Evolutionary conservation across 2,888 invertebrate genomes (phyloP), one percentile per base, ranked within the genome.

Genomic region (Oligia strigilis): DNA sequence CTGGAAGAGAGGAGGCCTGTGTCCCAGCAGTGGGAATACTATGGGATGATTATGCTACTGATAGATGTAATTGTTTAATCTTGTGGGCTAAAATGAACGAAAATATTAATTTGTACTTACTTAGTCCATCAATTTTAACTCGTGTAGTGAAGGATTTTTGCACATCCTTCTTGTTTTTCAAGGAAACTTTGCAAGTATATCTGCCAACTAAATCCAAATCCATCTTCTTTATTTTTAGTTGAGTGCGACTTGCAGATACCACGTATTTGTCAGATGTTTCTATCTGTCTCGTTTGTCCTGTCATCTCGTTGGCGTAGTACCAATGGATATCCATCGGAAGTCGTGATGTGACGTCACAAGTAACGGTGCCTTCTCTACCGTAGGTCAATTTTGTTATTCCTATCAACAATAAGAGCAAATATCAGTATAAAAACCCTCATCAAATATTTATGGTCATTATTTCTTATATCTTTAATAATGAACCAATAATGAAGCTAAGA

Each of bases 261-360:
- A 67, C 46, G 69, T 84, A 87, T 14, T 77, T 81, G 43, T 82
- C 43, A 17, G 91, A 89, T 2, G 78, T 69, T 40, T 11, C n/a
- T 49, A 89, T 78, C 17, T 69, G 36, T 19, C 13, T 72, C 0
- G 62, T 58, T 9, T 17, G n/a, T 1, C 81, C 85, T 5, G 80
- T 82, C 8, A 17, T 67, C 9, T 82, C 76, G 43, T 86, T 70
- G 1, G 64, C 40, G 67, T 72, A 77, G 46, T 60, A 77, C 90
- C 90, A 90, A 52, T 43, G 65, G 36, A 90, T 91, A 5, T 81
- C 62, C 71, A 89, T 88, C 4, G 87, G 88, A 46, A 83, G 65
- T 13, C 55, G 11, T 4, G 91, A 86, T 67, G 40, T 83, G n/a
- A 91, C 77, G 14, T 88, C 84, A n/a, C 90, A 90, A 52, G 49